Base-by-base conservation (phyloP, 2,888 invertebrate genomes). In the Eristalinus sepulchralis region DNA sequence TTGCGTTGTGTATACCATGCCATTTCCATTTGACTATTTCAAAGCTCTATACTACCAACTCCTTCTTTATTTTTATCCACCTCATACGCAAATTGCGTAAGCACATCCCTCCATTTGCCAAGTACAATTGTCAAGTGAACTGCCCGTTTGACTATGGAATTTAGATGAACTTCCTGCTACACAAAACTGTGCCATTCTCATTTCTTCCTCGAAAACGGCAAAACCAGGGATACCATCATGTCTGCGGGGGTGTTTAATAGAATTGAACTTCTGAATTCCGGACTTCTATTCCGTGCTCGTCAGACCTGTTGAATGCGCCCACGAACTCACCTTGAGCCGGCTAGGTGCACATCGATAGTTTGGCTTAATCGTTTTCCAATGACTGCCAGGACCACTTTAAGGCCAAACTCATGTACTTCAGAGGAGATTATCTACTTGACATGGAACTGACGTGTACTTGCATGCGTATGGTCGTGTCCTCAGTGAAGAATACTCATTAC, bases 231-330 rank as follows among this genome's bases (percentile, higher is more conserved):
- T 36, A 55, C 36, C 34, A 66, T 63, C 53, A 72, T 63, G 55
- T 60, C 72, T 67, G 59, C 53, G 20, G 67, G 13, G 68, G 47
- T 53, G 67, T 68, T 53, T 75, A 70, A 53, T 17, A 17, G 62
- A 84, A 77, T 70, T 78, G 73, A 81, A 73, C 85, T 85, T 63
- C 68, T 77, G 77, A 78, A 82, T 85, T 85, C 85, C 71, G 59
- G 72, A 59, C 36, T 76, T 75, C 66, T 24, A 72, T 24, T 33
- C 39, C 0, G n/a, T 53, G 39, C 71, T 47, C 3, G 3, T 59
- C 39, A 27, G 1, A 79, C 79, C 66, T 72, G 72, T 72, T 79
- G 71, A 79, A 72, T 66, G 53, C 34, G 20, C 57, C 24, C 24
- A 3, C 17, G 17, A 8, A 34, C 39, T 47, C 31, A 59, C 36